These are phyloP conservation scores for Pygathrix nemaeus DNA, from an alignment of 2,113 vertebrate genomes.

Conservation along the genomic window DNA sequence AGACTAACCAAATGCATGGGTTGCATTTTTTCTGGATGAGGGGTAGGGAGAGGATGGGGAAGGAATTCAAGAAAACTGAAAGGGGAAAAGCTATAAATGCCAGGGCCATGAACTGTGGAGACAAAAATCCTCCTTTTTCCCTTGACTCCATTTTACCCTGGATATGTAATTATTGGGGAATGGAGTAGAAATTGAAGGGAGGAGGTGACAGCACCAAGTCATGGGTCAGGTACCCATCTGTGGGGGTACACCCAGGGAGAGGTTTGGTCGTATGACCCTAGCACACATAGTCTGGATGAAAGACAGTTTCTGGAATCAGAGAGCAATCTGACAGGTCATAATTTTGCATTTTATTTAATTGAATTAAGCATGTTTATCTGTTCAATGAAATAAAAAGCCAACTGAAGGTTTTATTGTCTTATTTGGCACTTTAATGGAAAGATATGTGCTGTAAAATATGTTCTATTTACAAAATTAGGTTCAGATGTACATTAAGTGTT, in stretches of 20 bases:
- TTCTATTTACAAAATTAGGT: neutral
- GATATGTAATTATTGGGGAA: neutral
- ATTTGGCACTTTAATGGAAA: neutral
- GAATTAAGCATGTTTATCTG: neutral
- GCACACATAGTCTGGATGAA: neutral
- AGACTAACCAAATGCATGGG: too few relatives aligned
- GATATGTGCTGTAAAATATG: neutral
- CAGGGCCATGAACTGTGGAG: neutral
- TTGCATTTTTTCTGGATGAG: neutral
- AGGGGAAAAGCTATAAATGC: neutral
- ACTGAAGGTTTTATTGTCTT: slow-evolving; percentile 10
- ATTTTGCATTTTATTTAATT: neutral
- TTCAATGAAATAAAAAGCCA: slow-evolving; percentile 17
- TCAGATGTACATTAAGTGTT: neutral
- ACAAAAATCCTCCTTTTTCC: neutral
- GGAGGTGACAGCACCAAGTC: too few relatives aligned
- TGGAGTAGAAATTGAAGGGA: neutral
- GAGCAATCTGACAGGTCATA: neutral
- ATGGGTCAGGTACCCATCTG: neutral
- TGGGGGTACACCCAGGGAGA: neutral
- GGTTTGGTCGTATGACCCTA: neutral
- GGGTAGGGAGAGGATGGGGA: neutral
- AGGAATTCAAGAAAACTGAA: neutral
- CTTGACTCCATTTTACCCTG: neutral
- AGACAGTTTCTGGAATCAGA: neutral